These are phyloP conservation scores for Pterostichus madidus DNA, from an alignment of 2,888 invertebrate genomes.

Conservation along the genomic window DNA sequence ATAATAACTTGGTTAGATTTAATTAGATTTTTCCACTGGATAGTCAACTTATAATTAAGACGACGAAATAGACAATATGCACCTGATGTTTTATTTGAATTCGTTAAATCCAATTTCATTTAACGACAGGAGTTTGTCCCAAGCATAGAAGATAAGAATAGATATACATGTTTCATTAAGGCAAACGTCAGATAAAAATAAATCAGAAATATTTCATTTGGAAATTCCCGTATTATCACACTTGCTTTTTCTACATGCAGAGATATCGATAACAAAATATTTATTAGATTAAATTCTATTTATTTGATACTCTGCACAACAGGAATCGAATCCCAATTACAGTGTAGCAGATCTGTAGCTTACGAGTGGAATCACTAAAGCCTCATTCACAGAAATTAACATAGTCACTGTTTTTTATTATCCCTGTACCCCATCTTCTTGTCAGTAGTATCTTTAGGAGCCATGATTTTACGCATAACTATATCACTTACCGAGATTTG, in stretches of 20 bases:
- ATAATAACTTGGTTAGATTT: background rate
- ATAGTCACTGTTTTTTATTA: too few species aligned
- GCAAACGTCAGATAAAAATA: background rate
- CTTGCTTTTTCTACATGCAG: background rate
- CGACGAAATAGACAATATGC: background rate
- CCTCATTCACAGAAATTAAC: too few species aligned
- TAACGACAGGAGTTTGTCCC: constrained; percentile 15
- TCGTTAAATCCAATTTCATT: constrained; percentile 20
- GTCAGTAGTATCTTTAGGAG: too few species aligned
- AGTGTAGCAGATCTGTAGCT: too few species aligned
- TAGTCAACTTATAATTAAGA: constrained; percentile 2
- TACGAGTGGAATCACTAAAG: too few species aligned
- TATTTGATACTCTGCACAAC: too few species aligned
- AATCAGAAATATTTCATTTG: background rate
- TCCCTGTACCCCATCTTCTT: too few species aligned
- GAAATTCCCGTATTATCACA: background rate
- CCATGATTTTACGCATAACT: too few species aligned
- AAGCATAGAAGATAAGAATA: background rate
- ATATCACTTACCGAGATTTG: too few species aligned
- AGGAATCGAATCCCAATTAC: too few species aligned
- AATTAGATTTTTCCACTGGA: constrained; percentile 32
- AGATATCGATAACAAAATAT: too few species aligned
- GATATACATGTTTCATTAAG: background rate
- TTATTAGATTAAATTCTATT: too few species aligned
- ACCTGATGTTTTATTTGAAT: constrained; percentile 11